phyloP scores from a whole-genome alignment of 2,888 invertebrate genomes.

The Pseudococcus longispinus region DNA sequence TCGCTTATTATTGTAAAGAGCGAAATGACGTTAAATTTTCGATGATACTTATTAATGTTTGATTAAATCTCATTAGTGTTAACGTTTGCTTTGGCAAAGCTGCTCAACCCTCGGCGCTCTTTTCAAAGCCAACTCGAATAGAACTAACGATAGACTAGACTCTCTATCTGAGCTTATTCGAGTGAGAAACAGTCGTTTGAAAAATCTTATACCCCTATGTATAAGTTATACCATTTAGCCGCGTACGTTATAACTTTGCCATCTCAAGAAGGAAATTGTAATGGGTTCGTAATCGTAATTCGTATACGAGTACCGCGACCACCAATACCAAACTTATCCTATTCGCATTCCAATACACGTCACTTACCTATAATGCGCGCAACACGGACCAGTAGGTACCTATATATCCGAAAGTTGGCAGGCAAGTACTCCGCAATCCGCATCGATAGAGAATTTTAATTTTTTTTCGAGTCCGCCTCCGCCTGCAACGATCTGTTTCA shows the following conservation, averaged over 20 bases:
- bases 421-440: no score
- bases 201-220: background rate
- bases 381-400: no score
- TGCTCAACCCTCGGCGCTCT: background rate
- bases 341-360: background rate
- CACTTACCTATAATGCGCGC: no score
- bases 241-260: background rate
- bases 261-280: background rate
- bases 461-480: no score
- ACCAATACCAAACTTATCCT: no score
- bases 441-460: no score
- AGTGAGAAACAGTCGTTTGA: constrained; percentile 22
- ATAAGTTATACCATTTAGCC: background rate
- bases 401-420: no score
- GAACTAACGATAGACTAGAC: constrained; percentile 22
- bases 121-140: constrained; percentile 8
- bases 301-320: no score
- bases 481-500: no score
- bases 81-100: background rate
- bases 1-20: constrained; percentile 23
- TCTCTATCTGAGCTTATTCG: constrained; percentile 1
- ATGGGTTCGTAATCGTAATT: background rate
- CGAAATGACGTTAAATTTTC: constrained; percentile 53
- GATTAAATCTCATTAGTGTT: constrained; percentile 54
- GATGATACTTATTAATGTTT: constrained; percentile 54